These are phyloP conservation scores for Capitella teleta DNA, from an alignment of 1,140 invertebrate genomes.

Conservation along the genomic window DNA sequence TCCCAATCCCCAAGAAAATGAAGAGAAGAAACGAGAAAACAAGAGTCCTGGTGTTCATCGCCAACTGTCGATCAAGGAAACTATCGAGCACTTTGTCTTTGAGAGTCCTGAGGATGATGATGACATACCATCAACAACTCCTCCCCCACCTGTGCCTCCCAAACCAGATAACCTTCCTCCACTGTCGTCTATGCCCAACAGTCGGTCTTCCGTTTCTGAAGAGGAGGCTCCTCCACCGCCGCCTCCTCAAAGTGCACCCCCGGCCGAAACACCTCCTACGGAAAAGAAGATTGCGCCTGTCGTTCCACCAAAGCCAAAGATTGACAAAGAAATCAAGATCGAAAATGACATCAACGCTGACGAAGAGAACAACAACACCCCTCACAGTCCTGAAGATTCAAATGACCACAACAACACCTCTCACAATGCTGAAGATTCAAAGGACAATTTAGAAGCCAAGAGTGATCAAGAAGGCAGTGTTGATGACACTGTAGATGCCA, in stretches of 20 bases:
- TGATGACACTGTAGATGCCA: neutral
- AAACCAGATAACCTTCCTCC: slow-evolving; percentile 10
- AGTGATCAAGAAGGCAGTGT: neutral
- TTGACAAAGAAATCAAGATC: too few relatives aligned
- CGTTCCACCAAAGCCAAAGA: too few relatives aligned
- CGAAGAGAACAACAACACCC: neutral
- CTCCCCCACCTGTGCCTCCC: slow-evolving; percentile 12
- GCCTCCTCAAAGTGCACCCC: neutral
- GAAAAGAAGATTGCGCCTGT: slow-evolving; percentile 4
- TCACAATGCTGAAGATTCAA: neutral
- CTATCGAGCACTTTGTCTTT: too few relatives aligned
- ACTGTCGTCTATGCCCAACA: neutral
- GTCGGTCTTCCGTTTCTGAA: neutral
- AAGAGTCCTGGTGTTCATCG: neutral
- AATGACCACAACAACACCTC: neutral
- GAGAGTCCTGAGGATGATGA: too few relatives aligned
- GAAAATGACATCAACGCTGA: too few relatives aligned
- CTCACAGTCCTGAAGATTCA: too few relatives aligned
- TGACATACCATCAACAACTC: too few relatives aligned
- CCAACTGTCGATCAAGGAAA: too few relatives aligned
- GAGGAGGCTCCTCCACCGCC: neutral
- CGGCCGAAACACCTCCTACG: neutral
- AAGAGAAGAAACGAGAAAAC: neutral
- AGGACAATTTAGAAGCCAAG: neutral
- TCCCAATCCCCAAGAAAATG: neutral